Base-by-base conservation (phyloP, 1,140 invertebrate species). In the Drepana arcuata region DNA sequence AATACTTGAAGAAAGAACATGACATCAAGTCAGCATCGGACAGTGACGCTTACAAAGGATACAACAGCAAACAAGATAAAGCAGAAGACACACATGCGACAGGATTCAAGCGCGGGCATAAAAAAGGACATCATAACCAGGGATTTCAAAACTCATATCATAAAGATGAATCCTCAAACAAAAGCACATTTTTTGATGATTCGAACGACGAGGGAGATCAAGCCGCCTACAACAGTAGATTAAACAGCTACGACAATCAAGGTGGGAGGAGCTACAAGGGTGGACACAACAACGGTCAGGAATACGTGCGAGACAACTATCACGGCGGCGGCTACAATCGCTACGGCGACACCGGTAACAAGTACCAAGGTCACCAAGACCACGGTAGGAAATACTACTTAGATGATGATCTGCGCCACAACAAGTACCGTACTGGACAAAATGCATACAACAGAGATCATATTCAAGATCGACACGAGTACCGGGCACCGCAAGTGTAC, bases 111-210 rank as follows among this genome's bases (percentile, higher is more conserved):
- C 73, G 78, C 27, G 84, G 79, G 0, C 85, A 88, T 41, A 88
- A 86, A 42, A 89, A 89, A 56, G 88, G 88, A 0, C 87, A 89
- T 48, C 88, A 88, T 38, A 86, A 87, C 34, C 83, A 86, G 50
- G 89, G 89, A 21, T 90, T 88, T 49, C 84, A 84, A 40, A 89
- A 89, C 50, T 85, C 84, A 7, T 89, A 89, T 52, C 87, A 89
- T 50, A 89, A 89, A 56, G 88, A 89, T 41, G 88, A 90, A 54
- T 87, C 85, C 1, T 88, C 86, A 0, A 88, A 87, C 40, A 89
- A 88, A 48, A 86, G 86, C 14, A 88, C 86, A 36, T 90, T 82
- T 58, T 90, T 87, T 43, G 88, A 89, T 44, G 87, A 89, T 50
- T 85, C 83, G 16, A 83, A 83, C 31, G 87, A 89, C 44, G 84